These are phyloP conservation scores for Tolmerus cingulatus DNA, from an alignment of 2,888 invertebrate genomes.

Conservation along the genomic window DNA sequence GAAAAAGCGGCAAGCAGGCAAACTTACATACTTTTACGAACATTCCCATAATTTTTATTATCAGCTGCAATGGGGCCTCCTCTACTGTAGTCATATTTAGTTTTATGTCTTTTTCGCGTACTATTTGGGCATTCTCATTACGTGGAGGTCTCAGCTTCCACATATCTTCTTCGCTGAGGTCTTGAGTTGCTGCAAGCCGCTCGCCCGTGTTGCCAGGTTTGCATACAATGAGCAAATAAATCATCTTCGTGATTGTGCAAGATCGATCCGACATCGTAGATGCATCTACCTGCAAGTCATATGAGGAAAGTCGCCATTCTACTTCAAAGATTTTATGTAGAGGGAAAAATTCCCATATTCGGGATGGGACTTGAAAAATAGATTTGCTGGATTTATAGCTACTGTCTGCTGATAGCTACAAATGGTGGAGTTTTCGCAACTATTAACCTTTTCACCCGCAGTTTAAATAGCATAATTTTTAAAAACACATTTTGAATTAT, in stretches of 20 bases:
- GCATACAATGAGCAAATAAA: conserved; percentile 42
- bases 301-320: neutral
- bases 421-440: neutral
- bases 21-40: neutral
- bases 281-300: neutral
- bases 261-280: conserved; percentile 17
- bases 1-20: neutral
- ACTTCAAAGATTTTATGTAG: neutral
- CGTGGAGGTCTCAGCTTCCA: neutral
- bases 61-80: neutral
- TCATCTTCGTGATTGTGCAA: conserved; percentile 39
- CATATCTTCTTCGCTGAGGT: neutral
- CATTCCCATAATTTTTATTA: conserved; percentile 12
- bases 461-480: neutral
- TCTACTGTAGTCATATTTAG: neutral
- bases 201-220: neutral
- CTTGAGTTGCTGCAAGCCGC: neutral
- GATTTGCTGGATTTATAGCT: neutral
- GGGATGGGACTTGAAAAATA: neutral
- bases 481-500: neutral
- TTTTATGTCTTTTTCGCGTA: conserved; percentile 19
- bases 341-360: neutral
- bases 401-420: neutral
- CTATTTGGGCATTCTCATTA: conserved; percentile 12
- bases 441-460: neutral